Percentiles rank a stretch among this genome's conserved stretches.
Conservation (phyloP, 2,888 invertebrate genomes). For the Bruchidius siliquastri region DNA sequence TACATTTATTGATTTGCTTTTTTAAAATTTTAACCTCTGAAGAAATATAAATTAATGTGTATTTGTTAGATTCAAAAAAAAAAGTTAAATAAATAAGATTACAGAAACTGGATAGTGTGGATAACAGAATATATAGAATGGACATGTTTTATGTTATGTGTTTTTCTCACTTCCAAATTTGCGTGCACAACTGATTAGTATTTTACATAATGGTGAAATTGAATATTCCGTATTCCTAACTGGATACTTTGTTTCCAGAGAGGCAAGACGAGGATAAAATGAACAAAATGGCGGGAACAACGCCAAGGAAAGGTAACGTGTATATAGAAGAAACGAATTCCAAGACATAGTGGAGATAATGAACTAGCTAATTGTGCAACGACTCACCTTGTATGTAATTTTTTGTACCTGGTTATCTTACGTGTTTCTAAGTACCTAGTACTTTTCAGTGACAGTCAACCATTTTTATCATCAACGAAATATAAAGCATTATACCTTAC, state of each 20-base stretch:
- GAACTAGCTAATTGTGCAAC: neutral
- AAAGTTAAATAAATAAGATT: no score
- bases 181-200: no score
- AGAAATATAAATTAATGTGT: no score
- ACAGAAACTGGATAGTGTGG: no score
- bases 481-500: neutral
- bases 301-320: slow-evolving; percentile 43
- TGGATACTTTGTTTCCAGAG: slow-evolving; percentile 39
- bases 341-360: slow-evolving; percentile 24
- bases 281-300: slow-evolving; percentile 21
- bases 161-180: no score
- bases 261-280: slow-evolving; percentile 44
- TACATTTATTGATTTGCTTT: no score
- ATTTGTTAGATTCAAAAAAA: no score
- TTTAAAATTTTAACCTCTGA: no score
- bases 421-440: neutral
- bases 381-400: neutral
- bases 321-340: slow-evolving; percentile 46
- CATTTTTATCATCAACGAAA: neutral
- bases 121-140: no score
- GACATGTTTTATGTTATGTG: no score
- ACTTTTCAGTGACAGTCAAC: neutral
- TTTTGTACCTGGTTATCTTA: neutral
- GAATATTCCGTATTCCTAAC: neutral
- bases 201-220: no score